These are phyloP conservation scores for Scaptomyza graminum DNA, from an alignment of 1,140 invertebrate species.

Conservation along the genomic window DNA sequence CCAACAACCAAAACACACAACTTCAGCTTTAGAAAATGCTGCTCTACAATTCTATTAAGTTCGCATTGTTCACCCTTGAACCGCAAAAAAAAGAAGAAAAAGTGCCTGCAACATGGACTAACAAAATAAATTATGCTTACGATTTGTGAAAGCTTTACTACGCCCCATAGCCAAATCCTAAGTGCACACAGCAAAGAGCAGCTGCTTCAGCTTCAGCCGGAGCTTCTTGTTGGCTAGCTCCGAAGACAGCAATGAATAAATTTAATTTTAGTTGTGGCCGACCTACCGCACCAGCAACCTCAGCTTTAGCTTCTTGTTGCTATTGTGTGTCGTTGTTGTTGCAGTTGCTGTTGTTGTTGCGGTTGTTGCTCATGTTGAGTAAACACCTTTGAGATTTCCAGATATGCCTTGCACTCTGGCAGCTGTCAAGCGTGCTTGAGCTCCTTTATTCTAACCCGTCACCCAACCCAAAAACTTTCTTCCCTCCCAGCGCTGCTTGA, in stretches of 20 bases:
- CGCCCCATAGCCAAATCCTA: slow-evolving; percentile 77
- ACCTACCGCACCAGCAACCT: slow-evolving; percentile 75
- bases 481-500: slow-evolving; percentile 30
- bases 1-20: slow-evolving; percentile 1
- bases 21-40: slow-evolving; percentile 4
- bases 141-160: slow-evolving; percentile 80
- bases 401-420: slow-evolving; percentile 68
- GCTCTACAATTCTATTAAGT: slow-evolving; percentile 30
- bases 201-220: slow-evolving; percentile 35
- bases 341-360: slow-evolving; percentile 32
- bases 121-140: slow-evolving; percentile 80
- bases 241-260: slow-evolving; percentile 81
- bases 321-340: slow-evolving; percentile 20
- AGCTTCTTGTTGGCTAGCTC: slow-evolving; percentile 32
- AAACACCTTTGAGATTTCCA: slow-evolving; percentile 76
- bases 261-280: slow-evolving; percentile 77
- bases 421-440: slow-evolving; percentile 68
- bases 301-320: slow-evolving; percentile 28
- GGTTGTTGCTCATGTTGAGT: slow-evolving; percentile 75
- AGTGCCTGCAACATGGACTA: slow-evolving; percentile 45
- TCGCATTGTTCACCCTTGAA: background rate
- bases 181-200: slow-evolving; percentile 62
- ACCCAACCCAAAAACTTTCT: background rate
- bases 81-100: slow-evolving; percentile 26
- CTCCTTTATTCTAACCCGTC: slow-evolving; percentile 32